phyloP scores from a whole-genome alignment of 2,113 vertebrate species.

The Mormyrus iriodes region DNA sequence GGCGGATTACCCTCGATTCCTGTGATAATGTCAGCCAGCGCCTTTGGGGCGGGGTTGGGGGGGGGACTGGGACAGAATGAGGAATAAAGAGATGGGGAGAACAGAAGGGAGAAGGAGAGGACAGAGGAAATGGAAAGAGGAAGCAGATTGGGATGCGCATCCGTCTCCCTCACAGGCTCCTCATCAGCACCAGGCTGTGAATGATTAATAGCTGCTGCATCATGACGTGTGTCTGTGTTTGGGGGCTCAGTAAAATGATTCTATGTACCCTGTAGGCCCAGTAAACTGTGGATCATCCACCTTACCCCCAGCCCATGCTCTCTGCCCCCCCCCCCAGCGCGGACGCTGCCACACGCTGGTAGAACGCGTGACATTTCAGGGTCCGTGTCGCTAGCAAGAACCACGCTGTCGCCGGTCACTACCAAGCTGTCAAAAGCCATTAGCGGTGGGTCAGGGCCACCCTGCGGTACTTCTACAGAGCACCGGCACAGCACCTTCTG shows the following conservation, averaged over 20 bases:
- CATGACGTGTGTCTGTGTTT: slow-evolving; percentile 24
- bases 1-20: slow-evolving; percentile 64
- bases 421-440: slow-evolving; percentile 95
- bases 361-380: slow-evolving; percentile 83
- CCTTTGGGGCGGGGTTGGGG: slow-evolving; percentile 32
- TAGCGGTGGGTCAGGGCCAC: slow-evolving; percentile 83
- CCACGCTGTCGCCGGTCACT: slow-evolving; percentile 79
- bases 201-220: slow-evolving; percentile 29
- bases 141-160: neutral
- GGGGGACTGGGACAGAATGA: neutral
- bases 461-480: slow-evolving; percentile 88
- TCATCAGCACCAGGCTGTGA: neutral
- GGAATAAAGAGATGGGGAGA: neutral
- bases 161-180: neutral
- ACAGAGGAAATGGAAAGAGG: neutral
- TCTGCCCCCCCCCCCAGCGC: slow-evolving; percentile 87
- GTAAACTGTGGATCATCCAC: slow-evolving; percentile 84
- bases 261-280: slow-evolving; percentile 41
- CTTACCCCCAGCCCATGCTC: slow-evolving; percentile 59
- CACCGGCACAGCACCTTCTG: slow-evolving; percentile 70
- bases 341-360: slow-evolving; percentile 77
- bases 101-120: neutral
- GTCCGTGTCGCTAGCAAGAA: slow-evolving; percentile 29
- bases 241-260: slow-evolving; percentile 57
- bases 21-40: slow-evolving; percentile 65